Percentiles rank a stretch among this genome's conserved stretches.
phyloP scores from a whole-genome alignment of 2,797 vertebrate genomes.

The Jordanella pulchra region DNA sequence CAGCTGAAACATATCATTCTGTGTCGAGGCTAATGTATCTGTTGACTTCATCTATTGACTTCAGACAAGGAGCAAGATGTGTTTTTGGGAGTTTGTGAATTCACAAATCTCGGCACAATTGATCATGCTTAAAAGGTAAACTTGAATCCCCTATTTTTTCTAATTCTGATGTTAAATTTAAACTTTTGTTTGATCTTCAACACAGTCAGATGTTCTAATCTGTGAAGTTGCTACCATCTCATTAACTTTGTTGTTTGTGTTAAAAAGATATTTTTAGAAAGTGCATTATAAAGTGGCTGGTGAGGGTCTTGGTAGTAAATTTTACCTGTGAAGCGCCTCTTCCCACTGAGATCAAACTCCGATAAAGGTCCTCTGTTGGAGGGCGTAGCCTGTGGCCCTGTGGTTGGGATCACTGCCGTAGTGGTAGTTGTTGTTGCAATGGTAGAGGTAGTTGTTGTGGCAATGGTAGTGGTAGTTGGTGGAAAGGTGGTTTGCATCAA shows the following conservation, averaged over 20 bases:
- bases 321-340: conserved; percentile 92
- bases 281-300: not conserved
- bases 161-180: not conserved
- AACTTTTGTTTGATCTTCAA: not conserved
- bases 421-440: conserved; percentile 32
- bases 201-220: not conserved
- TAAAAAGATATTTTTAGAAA: not conserved
- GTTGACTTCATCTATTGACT: no score
- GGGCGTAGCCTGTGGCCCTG: conserved; percentile 49
- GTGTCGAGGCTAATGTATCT: no score
- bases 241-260: not conserved
- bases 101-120: no score
- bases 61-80: no score
- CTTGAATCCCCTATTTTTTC: not conserved
- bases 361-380: conserved; percentile 81
- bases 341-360: conserved; percentile 89
- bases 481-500: conserved; percentile 81
- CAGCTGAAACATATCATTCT: no score
- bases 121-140: no score
- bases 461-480: conserved; percentile 47
- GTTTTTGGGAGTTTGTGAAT: no score
- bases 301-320: not conserved
- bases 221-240: not conserved
- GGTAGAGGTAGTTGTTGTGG: conserved; percentile 51
- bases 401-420: conserved; percentile 37